These are phyloP conservation scores for Paraplagusia blochii DNA, from an alignment of 2,113 vertebrate species.

Conservation along the genomic window DNA sequence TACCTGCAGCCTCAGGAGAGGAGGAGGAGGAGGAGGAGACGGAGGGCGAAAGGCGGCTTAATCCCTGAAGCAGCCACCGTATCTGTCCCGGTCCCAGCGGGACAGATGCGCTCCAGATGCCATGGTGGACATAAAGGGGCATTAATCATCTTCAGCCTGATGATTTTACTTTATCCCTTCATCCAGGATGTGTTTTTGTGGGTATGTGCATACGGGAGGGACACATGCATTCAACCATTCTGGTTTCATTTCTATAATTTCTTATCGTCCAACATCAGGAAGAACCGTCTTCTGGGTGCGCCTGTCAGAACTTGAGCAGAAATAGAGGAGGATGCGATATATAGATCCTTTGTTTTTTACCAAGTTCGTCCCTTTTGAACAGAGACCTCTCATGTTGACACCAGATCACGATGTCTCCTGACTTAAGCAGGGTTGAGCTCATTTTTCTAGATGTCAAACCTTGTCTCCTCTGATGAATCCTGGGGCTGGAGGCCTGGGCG, in stretches of 20 bases:
- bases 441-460: slow-evolving; percentile 74
- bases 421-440: slow-evolving; percentile 52
- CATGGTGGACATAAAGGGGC: slow-evolving; percentile 57
- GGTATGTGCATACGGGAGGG: slow-evolving; percentile 29
- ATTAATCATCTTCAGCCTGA: slow-evolving; percentile 80
- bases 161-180: slow-evolving; percentile 60
- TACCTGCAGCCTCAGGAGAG: slow-evolving; percentile 51
- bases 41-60: slow-evolving; percentile 52
- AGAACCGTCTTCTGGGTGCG: slow-evolving; percentile 11
- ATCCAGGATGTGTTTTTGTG: slow-evolving; percentile 34
- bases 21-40: slow-evolving; percentile 3
- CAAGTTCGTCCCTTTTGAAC: slow-evolving; percentile 32
- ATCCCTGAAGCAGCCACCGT: slow-evolving; percentile 65
- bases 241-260: background rate
- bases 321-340: slow-evolving; percentile 27
- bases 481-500: slow-evolving; percentile 50
- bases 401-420: slow-evolving; percentile 51
- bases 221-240: background rate
- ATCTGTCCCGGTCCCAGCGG: slow-evolving; percentile 58
- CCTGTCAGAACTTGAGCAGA: slow-evolving; percentile 33
- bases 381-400: slow-evolving; percentile 46
- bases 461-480: slow-evolving; percentile 67
- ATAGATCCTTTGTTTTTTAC: slow-evolving; percentile 27
- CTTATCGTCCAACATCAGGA: slow-evolving; percentile 5
- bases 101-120: slow-evolving; percentile 59